phyloP scores from a whole-genome alignment of 2,888 invertebrate genomes.

The Polydrusus pterygomalis region DNA sequence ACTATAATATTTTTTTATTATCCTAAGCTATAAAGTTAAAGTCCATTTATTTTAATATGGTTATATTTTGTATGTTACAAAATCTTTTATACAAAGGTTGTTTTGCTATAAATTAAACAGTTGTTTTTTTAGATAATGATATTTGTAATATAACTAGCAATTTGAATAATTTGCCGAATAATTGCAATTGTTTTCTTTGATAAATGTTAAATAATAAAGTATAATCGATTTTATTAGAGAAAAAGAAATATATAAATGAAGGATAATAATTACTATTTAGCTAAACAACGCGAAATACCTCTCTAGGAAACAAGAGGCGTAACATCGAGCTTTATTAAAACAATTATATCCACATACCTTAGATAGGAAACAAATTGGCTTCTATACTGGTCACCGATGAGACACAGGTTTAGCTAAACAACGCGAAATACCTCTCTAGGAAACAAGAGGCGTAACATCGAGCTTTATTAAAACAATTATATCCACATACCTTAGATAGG shows the following conservation, averaged over 20 bases:
- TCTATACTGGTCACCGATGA: too few relatives aligned
- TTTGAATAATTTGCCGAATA: slow-evolving; percentile 8
- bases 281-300: not conserved
- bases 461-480: too few relatives aligned
- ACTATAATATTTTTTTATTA: too few relatives aligned
- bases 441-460: too few relatives aligned
- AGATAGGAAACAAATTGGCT: too few relatives aligned
- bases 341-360: too few relatives aligned
- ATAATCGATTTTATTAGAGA: not conserved
- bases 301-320: not conserved
- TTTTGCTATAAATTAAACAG: not conserved
- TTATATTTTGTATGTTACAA: too few relatives aligned
- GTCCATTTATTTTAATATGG: not conserved
- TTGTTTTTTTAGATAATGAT: not conserved
- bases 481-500: too few relatives aligned
- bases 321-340: too few relatives aligned
- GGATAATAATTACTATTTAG: not conserved
- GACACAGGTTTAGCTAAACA: too few relatives aligned
- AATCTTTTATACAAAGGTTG: not conserved
- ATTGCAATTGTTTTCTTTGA: not conserved
- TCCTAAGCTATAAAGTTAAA: not conserved
- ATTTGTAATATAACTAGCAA: not conserved
- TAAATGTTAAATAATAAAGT: not conserved
- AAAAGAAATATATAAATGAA: not conserved
- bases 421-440: too few relatives aligned